These are phyloP conservation scores for Tringa solitaria DNA, from an alignment of 2,113 vertebrate species.

Conservation along the genomic window DNA sequence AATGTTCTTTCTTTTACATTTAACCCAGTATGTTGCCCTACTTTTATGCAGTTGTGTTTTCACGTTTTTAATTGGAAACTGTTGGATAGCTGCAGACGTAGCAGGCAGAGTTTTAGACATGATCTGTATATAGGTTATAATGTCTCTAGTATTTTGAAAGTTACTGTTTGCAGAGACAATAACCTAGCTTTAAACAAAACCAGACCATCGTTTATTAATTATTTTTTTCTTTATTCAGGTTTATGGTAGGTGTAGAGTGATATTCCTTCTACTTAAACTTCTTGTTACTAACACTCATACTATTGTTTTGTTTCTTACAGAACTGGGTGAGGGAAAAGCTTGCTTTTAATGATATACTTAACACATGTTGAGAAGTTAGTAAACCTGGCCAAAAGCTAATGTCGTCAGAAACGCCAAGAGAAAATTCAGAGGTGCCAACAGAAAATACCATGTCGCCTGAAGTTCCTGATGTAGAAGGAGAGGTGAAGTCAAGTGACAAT, in stretches of 20 bases:
- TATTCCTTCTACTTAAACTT: not conserved
- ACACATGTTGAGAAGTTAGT: not conserved
- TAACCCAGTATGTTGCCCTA: not conserved
- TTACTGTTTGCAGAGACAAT: not conserved
- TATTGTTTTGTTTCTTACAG: not conserved
- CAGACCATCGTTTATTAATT: not conserved
- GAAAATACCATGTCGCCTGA: not conserved
- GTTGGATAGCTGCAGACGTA: not conserved
- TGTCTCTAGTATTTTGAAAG: not conserved
- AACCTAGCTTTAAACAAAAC: not conserved
- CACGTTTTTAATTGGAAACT: not conserved
- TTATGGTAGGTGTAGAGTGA: not conserved
- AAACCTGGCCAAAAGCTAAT: not conserved
- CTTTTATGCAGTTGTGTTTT: not conserved
- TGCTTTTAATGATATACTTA: not conserved
- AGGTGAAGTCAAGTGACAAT: not conserved
- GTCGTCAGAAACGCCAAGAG: conserved; percentile 34
- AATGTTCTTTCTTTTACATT: not conserved
- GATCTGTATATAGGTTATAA: not conserved
- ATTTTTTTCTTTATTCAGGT: not conserved
- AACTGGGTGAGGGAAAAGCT: not conserved
- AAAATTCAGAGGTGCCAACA: not conserved
- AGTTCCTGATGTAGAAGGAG: not conserved
- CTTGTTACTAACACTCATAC: not conserved
- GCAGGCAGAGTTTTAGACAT: not conserved